Evolutionary conservation across 2,113 vertebrate species (phyloP), one percentile per base, ranked within the genome.

Genomic region (Petaurus breviceps): DNA sequence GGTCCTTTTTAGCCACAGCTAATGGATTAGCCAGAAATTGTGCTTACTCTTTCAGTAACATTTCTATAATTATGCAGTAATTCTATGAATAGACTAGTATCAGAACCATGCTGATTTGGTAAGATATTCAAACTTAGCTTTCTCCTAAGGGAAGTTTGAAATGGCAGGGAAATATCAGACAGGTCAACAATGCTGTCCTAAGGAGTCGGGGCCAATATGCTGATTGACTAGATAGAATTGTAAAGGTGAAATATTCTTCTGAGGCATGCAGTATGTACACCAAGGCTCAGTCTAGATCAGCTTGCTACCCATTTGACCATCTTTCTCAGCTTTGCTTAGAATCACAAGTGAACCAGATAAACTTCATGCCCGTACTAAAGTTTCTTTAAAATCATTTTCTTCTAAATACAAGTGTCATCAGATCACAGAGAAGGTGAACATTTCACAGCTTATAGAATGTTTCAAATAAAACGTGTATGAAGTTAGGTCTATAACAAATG

Each of bases 391-490:
- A 8, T 23, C 0, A 43, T 51, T 3, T 94, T 52, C 16, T 61
- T 91, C 89, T 49, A 51, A 92, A 47, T 37, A 10, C 8, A 77
- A 3, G 37, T 61, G 11, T 89, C 37, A 0, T 43, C 26, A 92
- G 50, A 0, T 3, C 11, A 26, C 46, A 52, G 46, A 96, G 23
- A 52, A 51, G 46, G 49, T 55, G 11, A 92, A 51, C 49, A 3
- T n/a, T 46, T 93, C 28, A 8, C 7, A 8, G 0, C 24, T 92
- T 68, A 47, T 22, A 77, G 24, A 77, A 28, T 51, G 43, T 54
- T 96, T 22, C 49, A 24, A 84, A 84, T 43, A 84, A 97, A 93
- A 57, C 1, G 3, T 84, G n/a, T 51, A 37, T 52, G 54, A 53
- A 31, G 55, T 94, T 91, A 51, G 31, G 16, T 90, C 22, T 12